phyloP scores from a whole-genome alignment of 2,797 vertebrate genomes.

The Danio choprae region DNA sequence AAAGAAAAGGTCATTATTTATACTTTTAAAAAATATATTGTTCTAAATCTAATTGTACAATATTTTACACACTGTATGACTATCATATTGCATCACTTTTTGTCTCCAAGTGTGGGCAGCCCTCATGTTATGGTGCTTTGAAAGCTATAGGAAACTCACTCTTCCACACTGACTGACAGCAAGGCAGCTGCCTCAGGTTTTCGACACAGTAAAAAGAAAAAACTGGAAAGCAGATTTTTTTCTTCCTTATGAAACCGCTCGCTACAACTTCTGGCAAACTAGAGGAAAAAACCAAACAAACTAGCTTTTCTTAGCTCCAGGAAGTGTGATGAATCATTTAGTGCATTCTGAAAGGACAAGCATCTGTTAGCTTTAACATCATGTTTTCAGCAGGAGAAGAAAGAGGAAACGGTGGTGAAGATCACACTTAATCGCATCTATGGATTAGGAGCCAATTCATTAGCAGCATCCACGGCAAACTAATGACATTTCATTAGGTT shows the following conservation, averaged over 20 bases:
- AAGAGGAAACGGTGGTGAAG: neutral
- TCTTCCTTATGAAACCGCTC: constrained; percentile 6
- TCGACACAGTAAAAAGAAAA: neutral
- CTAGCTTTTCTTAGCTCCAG: constrained; percentile 30
- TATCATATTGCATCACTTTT: neutral
- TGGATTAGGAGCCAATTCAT: constrained; percentile 44
- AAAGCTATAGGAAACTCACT: neutral
- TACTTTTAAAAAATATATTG: too few relatives aligned
- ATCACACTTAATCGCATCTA: constrained; percentile 46
- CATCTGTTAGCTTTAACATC: constrained; percentile 20
- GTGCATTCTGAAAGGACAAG: constrained; percentile 16
- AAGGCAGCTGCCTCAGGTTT: neutral
- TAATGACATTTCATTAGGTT: constrained; percentile 55
- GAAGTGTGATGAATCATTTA: constrained; percentile 40
- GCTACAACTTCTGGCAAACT: constrained; percentile 17
- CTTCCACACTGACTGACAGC: neutral
- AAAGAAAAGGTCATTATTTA: too few relatives aligned
- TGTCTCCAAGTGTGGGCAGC: neutral
- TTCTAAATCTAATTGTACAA: too few relatives aligned
- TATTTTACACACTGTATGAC: too few relatives aligned
- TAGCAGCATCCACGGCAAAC: constrained; percentile 21
- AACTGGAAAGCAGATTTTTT: constrained; percentile 10
- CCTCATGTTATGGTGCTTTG: neutral
- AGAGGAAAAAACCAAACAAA: neutral
- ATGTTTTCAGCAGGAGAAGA: constrained; percentile 20